These are phyloP conservation scores for Noctua janthina DNA, from an alignment of 2,888 invertebrate species.

Conservation along the genomic window DNA sequence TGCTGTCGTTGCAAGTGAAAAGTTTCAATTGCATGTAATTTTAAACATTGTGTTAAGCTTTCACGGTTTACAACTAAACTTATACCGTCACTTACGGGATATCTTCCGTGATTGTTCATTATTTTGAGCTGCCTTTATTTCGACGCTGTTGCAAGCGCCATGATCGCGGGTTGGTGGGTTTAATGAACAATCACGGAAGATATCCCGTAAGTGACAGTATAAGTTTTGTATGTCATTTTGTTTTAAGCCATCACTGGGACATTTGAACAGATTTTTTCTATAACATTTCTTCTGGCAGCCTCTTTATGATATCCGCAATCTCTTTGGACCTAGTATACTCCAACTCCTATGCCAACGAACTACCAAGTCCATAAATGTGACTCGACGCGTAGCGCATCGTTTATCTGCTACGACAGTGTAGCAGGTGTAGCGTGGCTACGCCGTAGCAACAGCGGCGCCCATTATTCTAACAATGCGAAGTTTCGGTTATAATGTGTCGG, in stretches of 20 bases:
- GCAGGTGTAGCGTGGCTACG: conserved; percentile 46
- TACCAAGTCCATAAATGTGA: conserved; percentile 36
- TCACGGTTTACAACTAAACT: no score
- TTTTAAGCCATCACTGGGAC: not conserved
- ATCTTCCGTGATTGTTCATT: no score
- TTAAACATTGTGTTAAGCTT: no score
- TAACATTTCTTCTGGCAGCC: not conserved
- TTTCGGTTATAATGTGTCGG: conserved; percentile 34
- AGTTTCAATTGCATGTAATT: not conserved
- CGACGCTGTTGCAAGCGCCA: no score
- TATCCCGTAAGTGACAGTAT: no score
- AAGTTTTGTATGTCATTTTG: not conserved
- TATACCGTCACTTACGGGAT: no score
- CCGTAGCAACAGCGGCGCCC: conserved; percentile 31
- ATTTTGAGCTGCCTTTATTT: no score
- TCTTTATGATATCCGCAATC: not conserved
- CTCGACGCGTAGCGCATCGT: conserved; percentile 38
- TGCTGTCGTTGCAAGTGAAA: not conserved
- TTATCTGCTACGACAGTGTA: conserved; percentile 46
- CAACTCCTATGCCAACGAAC: not conserved
- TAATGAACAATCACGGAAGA: no score
- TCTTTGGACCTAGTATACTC: not conserved
- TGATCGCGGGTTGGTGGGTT: no score
- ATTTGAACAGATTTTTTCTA: not conserved
- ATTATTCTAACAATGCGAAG: conserved; percentile 45